Evolutionary conservation across 2,888 invertebrate genomes (phyloP).

Genomic region (Escarpia spicata): DNA sequence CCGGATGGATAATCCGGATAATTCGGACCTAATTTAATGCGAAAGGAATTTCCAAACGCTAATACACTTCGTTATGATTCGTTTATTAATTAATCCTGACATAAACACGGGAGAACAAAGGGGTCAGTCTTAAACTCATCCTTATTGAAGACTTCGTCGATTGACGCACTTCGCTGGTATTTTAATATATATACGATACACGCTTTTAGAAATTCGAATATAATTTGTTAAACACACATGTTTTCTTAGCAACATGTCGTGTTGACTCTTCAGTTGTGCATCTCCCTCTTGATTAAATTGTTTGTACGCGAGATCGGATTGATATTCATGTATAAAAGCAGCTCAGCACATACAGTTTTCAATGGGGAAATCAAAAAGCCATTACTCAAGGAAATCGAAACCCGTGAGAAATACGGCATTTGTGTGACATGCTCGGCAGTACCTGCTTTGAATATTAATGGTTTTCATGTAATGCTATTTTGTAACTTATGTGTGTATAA

Average conservation of each 20-base stretch:
- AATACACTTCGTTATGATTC: no score
- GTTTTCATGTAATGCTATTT: background rate
- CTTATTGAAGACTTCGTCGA: background rate
- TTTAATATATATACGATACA: background rate
- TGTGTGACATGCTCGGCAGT: background rate
- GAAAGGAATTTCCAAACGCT: no score
- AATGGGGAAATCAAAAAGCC: background rate
- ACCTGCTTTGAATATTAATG: background rate
- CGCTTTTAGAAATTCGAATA: background rate
- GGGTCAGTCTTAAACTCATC: no score
- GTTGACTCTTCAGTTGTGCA: background rate
- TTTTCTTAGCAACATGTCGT: background rate
- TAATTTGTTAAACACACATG: background rate
- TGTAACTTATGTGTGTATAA: background rate
- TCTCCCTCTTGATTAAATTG: background rate
- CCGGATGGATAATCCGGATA: no score
- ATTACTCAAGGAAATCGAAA: background rate
- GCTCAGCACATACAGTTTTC: background rate
- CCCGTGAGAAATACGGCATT: background rate
- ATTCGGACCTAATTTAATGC: no score
- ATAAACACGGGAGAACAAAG: no score
- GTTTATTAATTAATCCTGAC: no score
- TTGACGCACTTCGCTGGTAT: background rate
- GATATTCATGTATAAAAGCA: no score
- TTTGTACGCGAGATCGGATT: background rate